Base-by-base conservation (phyloP, 2,113 vertebrate species). In the Cebus imitator region DNA sequence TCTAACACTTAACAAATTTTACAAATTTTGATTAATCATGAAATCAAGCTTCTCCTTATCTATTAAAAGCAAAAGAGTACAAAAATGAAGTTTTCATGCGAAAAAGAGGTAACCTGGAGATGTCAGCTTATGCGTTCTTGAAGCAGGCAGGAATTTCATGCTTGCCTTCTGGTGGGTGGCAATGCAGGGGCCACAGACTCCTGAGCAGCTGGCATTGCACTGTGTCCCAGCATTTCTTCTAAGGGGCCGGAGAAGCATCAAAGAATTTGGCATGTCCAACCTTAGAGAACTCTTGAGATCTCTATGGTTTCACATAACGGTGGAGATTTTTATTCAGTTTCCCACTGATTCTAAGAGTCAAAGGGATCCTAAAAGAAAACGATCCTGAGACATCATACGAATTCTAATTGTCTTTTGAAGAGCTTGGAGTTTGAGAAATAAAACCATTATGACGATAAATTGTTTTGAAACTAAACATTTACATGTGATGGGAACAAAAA, bases 391-490 rank as follows among this genome's bases (percentile, higher is more conserved):
- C 10, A 17, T 43, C 43, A 40, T 75, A 52, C 75, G 70, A 93
- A 68, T 93, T 91, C 25, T 23, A 50, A 40, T 61, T 90, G 21
- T 83, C 55, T 83, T 58, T 11, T 23, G 11, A 96, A 93, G 25
- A 91, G 32, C 32, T 7, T 91, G 37, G 58, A 85, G 7, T 75
- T 86, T 27, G 35, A 96, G 80, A 95, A 93, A 95, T 17, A 68
- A 86, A 86, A 83, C 35, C 35, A 52, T 27, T 35, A 27, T 21
- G 58, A 76, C 2, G 75, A 37, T 25, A 66, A 88, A 45, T 79
- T 85, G 57, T 78, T 88, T 85, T 80, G 72, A 93, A 95, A 95
- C 35, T 7, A 70, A 91, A 58, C 55, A 48, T 85, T 82, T 50
- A 94, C 20, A 50, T 48, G 16, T 35, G 20, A 90, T 18, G 14